These are phyloP conservation scores for Acromyrmex charruanus DNA, from an alignment of 1,140 invertebrate genomes.

Conservation along the genomic window DNA sequence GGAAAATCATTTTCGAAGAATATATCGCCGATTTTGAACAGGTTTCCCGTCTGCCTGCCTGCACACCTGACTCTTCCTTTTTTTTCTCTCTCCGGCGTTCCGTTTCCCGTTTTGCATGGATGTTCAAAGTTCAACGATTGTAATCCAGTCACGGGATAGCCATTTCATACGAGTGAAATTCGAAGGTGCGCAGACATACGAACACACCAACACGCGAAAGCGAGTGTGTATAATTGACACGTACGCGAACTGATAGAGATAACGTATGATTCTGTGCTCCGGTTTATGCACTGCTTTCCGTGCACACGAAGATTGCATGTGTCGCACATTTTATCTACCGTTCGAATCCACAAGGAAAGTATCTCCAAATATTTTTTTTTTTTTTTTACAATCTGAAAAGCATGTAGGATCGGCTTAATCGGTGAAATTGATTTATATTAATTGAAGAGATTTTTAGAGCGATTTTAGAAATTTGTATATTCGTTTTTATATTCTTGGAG, in stretches of 20 bases:
- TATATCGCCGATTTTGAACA: slow-evolving; percentile 40
- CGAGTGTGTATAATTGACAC: slow-evolving; percentile 30
- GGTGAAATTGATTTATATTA: neutral
- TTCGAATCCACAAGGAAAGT: neutral
- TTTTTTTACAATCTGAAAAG: neutral
- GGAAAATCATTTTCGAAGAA: slow-evolving; percentile 71
- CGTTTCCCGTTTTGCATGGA: slow-evolving; percentile 22
- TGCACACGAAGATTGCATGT: neutral
- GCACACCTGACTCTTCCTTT: slow-evolving; percentile 31
- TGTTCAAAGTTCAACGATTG: slow-evolving; percentile 53
- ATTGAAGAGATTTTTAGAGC: neutral
- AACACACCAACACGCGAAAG: neutral
- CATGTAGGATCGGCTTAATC: neutral
- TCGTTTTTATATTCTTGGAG: neutral
- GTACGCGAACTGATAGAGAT: slow-evolving; percentile 49
- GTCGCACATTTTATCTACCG: neutral
- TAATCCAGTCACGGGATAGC: slow-evolving; percentile 57
- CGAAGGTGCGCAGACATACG: neutral
- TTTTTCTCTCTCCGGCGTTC: slow-evolving; percentile 21
- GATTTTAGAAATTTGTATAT: neutral
- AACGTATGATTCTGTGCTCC: neutral
- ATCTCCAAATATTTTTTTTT: neutral
- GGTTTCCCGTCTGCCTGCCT: slow-evolving; percentile 6
- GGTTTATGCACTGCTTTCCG: slow-evolving; percentile 10
- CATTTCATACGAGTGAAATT: slow-evolving; percentile 39